Evolutionary conservation across 2,797 vertebrate species (phyloP), one percentile per base, ranked within the genome.

Genomic region (Malurus leucopterus): DNA sequence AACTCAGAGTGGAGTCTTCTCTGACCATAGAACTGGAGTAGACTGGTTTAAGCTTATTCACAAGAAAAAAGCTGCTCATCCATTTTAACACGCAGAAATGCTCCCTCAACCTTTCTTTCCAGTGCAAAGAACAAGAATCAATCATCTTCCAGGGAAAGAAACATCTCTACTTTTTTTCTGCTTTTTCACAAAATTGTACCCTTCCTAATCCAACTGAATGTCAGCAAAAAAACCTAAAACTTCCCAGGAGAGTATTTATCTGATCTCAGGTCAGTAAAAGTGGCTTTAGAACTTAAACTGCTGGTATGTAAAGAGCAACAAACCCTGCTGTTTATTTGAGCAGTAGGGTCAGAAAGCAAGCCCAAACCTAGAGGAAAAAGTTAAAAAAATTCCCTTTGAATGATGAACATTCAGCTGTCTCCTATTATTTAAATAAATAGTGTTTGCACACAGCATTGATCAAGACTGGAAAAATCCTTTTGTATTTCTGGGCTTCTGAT

Each of bases 261-360:
- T 92, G 76, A 95, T 83, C 46, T 72, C 87, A 94, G 89, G 92
- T 92, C 93, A 91, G 47, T 57, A 92, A 51, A 72, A 78, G 50
- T 34, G 73, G 55, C 85, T 92, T 92, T 90, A 87, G 61, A 94
- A 92, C 76, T 92, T 93, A 69, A 95, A 87, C 32, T 94, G 76
- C 84, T 93, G 90, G 80, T 83, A 95, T 91, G 89, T 70, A 79
- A 95, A 95, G 32, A 83, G 80, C 89, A 94, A 90, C 90, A 95
- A 90, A 80, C 82, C 72, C 84, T 23, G 30, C 70, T 84, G 47
- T 81, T 96, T 91, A 90, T 90, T 88, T 91, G 76, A 93, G 82
- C 50, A 68, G 57, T 6, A 73, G 62, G 74, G 91, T 88, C 95
- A 93, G 77, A 95, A 94, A 84, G 54, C 29, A 84, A 92, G 61